Evolutionary conservation across 1,140 invertebrate species (phyloP).

Genomic region (Papilio machaon): DNA sequence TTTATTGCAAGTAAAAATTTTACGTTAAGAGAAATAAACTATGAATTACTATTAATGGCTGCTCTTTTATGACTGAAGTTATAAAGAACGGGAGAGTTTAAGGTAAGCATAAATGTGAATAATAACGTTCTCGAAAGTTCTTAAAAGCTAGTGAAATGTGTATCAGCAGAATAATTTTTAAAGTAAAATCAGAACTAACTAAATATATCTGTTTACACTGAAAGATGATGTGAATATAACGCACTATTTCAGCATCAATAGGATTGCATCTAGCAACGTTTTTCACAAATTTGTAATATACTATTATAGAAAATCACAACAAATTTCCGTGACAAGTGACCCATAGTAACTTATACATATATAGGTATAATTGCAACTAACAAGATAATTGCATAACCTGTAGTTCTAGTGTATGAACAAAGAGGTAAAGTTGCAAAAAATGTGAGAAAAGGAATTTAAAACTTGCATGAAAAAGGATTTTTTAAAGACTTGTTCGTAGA

Average conservation of each 20-base stretch:
- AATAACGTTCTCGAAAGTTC: neutral
- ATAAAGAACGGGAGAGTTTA: neutral
- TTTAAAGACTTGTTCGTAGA: neutral
- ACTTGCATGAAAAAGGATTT: neutral
- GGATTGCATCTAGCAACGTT: neutral
- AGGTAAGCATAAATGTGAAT: neutral
- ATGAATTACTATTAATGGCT: neutral
- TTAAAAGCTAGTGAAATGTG: neutral
- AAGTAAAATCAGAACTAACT: neutral
- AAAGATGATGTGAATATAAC: too few relatives aligned
- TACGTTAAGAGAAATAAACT: neutral
- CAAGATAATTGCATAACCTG: too few relatives aligned
- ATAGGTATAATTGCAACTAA: too few relatives aligned
- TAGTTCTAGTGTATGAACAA: too few relatives aligned
- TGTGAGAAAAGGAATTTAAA: neutral
- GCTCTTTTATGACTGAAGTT: neutral
- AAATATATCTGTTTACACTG: too few relatives aligned
- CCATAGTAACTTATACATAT: too few relatives aligned
- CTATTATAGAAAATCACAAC: too few relatives aligned
- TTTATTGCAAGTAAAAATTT: conserved; percentile 7
- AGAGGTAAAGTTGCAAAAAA: too few relatives aligned
- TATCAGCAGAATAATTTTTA: neutral
- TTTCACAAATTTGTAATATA: too few relatives aligned
- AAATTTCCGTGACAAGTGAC: too few relatives aligned
- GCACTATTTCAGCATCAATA: too few relatives aligned